A percentile compares a stretch with the other conserved stretches of the same genome.
Evolutionary conservation across 1,140 invertebrate species (phyloP).

Genomic region (Drosophila rhopaloa): DNA sequence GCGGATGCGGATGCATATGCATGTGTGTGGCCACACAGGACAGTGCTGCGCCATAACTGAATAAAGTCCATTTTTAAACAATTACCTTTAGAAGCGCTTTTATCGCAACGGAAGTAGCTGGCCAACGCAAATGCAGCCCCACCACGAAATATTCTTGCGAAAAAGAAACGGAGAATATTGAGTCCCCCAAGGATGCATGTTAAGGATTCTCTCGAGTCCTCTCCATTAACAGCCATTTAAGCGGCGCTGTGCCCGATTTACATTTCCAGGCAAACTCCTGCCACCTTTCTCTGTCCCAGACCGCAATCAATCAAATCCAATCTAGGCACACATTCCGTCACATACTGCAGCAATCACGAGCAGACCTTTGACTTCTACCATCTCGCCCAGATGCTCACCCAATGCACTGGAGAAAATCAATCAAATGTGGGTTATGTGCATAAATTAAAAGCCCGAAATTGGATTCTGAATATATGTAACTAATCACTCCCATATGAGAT

Average conservation of each 20-base stretch:
- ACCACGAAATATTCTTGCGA: slow-evolving; percentile 1
- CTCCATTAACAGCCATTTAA: not conserved
- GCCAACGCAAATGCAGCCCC: slow-evolving; percentile 2
- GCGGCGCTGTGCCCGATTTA: not conserved
- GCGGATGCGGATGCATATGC: slow-evolving; percentile 16
- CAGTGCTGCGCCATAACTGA: slow-evolving; percentile 57
- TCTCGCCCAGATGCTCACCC: not conserved
- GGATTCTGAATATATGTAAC: too few species aligned
- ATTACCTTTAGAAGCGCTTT: slow-evolving; percentile 74
- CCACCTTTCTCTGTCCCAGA: not conserved
- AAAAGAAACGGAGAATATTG: not conserved
- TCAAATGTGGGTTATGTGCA: not conserved
- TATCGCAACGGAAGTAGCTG: slow-evolving; percentile 64
- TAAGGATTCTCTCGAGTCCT: not conserved
- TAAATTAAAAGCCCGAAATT: not conserved
- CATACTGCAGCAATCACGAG: slow-evolving; percentile 2
- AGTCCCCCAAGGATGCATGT: not conserved
- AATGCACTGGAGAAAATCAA: slow-evolving; percentile 6
- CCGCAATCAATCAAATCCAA: slow-evolving; percentile 23
- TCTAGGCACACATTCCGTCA: slow-evolving; percentile 11
- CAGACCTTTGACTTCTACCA: slow-evolving; percentile 6
- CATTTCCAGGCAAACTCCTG: not conserved
- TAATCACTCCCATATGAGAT: too few species aligned
- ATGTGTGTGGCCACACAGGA: slow-evolving; percentile 9
- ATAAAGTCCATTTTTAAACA: slow-evolving; percentile 81